These are phyloP conservation scores for Otocyon megalotis DNA, from an alignment of 2,113 vertebrate species.

Conservation along the genomic window DNA sequence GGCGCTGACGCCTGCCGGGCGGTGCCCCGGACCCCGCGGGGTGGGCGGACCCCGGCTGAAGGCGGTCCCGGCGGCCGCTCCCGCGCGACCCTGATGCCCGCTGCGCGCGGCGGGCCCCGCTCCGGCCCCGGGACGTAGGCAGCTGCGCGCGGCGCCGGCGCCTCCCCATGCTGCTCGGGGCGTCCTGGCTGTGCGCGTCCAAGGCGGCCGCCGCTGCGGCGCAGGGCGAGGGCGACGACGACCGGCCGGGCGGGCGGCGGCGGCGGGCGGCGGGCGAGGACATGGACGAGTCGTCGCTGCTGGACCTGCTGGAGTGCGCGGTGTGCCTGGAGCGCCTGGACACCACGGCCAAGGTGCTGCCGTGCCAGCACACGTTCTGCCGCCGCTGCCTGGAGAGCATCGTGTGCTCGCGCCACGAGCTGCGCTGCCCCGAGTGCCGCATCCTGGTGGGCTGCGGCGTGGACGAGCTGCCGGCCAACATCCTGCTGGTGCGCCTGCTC, in stretches of 20 bases:
- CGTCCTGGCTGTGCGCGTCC: conserved; percentile 84
- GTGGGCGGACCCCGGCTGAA: neutral
- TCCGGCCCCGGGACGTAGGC: conserved; percentile 39
- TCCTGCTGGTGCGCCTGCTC: conserved; percentile 95
- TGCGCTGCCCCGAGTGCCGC: conserved; percentile 97
- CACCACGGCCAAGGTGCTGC: conserved; percentile 95
- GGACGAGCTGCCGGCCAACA: conserved; percentile 96
- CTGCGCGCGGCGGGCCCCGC: neutral
- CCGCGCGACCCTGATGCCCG: conserved; percentile 48
- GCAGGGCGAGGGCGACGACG: conserved; percentile 72
- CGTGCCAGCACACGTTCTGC: conserved; percentile 98
- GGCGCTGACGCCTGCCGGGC: neutral
- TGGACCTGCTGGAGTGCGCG: conserved; percentile 97
- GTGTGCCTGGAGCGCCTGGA: conserved; percentile 98
- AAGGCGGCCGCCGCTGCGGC: conserved; percentile 81
- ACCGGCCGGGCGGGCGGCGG: conserved; percentile 56
- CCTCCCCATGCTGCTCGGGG: conserved; percentile 84
- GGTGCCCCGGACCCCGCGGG: neutral
- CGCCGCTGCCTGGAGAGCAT: conserved; percentile 98
- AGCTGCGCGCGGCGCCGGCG: conserved; percentile 63
- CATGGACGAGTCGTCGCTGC: conserved; percentile 97
- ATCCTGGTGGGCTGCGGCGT: conserved; percentile 97
- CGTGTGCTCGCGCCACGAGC: conserved; percentile 95
- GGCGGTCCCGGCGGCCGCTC: neutral
- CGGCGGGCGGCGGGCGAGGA: conserved; percentile 65